Conservation (phyloP, 1,140 invertebrate species). For the Orchesella cincta region DNA sequence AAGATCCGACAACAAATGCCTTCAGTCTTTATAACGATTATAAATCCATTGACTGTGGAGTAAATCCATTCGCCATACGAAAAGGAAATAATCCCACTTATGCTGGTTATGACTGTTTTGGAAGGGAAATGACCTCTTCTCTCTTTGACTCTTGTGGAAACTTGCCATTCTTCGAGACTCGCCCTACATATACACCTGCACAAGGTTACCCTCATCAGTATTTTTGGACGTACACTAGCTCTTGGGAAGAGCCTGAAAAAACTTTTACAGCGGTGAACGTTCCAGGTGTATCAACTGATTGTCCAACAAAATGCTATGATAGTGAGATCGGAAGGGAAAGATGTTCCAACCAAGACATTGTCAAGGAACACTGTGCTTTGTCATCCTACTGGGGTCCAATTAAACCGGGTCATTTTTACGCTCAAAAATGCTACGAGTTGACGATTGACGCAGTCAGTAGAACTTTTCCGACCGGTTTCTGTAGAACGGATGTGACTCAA, state of each 20-base stretch:
- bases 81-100: too few species aligned
- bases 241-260: background rate
- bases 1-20: background rate
- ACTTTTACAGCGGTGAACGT: background rate
- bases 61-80: background rate
- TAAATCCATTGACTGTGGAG: background rate
- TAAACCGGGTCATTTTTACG: too few species aligned
- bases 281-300: background rate
- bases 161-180: too few species aligned
- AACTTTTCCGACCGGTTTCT: too few species aligned
- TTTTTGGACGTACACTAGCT: too few species aligned
- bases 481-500: too few species aligned
- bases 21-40: background rate
- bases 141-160: background rate
- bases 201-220: too few species aligned
- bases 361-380: background rate
- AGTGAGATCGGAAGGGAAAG: background rate
- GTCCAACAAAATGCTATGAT: background rate
- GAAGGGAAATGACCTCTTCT: background rate
- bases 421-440: too few species aligned
- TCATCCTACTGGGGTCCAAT: background rate
- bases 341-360: background rate
- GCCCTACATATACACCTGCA: too few species aligned
- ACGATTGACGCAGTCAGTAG: too few species aligned
- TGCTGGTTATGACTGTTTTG: conserved; percentile 1